Percentiles rank a stretch among this genome's conserved stretches.
Evolutionary conservation across 2,888 invertebrate species (phyloP).

Genomic region (Seira musarum): DNA sequence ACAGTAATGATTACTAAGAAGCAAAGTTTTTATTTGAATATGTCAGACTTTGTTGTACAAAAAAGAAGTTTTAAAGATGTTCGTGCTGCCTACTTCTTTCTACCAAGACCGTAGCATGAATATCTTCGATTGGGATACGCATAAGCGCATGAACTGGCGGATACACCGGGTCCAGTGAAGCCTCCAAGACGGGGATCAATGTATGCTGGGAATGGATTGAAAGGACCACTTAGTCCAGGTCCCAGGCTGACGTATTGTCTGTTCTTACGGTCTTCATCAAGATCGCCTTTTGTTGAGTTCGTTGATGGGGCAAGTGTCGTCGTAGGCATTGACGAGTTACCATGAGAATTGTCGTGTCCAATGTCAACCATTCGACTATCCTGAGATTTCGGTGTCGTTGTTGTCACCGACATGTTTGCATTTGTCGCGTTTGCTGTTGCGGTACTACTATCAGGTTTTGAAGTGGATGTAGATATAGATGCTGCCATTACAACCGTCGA

Average conservation of each 20-base stretch:
- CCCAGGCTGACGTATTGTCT: neutral
- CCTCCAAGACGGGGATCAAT: slow-evolving; percentile 25
- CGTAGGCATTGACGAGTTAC: too few relatives aligned
- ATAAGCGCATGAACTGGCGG: slow-evolving; percentile 47
- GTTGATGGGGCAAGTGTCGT: neutral
- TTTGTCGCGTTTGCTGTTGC: neutral
- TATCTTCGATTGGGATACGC: slow-evolving; percentile 57
- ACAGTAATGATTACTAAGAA: too few relatives aligned
- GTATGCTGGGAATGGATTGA: slow-evolving; percentile 44
- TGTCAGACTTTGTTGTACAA: too few relatives aligned
- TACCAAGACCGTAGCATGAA: slow-evolving; percentile 46
- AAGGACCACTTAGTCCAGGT: neutral
- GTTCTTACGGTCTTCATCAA: neutral
- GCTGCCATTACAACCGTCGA: too few relatives aligned
- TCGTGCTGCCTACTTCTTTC: neutral
- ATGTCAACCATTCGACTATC: neutral
- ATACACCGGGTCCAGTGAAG: slow-evolving; percentile 29
- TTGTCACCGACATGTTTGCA: too few relatives aligned
- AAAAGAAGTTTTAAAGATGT: too few relatives aligned
- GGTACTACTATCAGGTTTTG: neutral
- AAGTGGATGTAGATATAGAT: too few relatives aligned
- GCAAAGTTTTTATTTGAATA: too few relatives aligned
- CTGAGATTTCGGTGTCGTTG: too few relatives aligned
- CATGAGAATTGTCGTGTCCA: too few relatives aligned
- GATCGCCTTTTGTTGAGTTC: neutral